Percentiles rank a stretch among this genome's conserved stretches.
Evolutionary conservation across 2,888 invertebrate species (phyloP).

Genomic region (Spisula subtruncata): DNA sequence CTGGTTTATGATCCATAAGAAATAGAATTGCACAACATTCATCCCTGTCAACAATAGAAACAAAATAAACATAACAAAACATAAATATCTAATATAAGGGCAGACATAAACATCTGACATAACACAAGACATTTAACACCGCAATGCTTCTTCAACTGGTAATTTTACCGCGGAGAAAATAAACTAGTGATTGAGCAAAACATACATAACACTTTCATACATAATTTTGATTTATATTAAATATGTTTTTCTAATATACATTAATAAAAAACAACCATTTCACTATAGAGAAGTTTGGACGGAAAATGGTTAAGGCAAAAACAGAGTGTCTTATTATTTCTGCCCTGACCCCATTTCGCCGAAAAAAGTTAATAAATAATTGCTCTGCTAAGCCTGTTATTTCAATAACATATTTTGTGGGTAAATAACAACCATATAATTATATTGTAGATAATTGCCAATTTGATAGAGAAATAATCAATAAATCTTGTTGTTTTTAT

Average conservation of each 20-base stretch:
- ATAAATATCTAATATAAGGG: too few species aligned
- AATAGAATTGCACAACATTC: too few species aligned
- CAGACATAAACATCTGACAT: not conserved
- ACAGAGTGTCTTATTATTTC: not conserved
- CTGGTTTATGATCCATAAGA: too few species aligned
- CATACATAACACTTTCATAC: not conserved
- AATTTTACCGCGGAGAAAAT: not conserved
- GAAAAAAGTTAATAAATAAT: too few species aligned
- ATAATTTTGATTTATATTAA: slow-evolving; percentile 15
- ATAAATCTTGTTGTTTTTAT: too few species aligned
- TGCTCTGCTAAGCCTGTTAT: too few species aligned
- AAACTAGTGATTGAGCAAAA: not conserved
- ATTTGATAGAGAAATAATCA: too few species aligned
- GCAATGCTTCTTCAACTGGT: not conserved
- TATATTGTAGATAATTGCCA: too few species aligned
- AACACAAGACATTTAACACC: not conserved
- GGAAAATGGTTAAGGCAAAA: slow-evolving; percentile 15
- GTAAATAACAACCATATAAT: too few species aligned
- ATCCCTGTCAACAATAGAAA: too few species aligned
- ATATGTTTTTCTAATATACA: not conserved
- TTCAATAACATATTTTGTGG: too few species aligned
- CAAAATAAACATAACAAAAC: too few species aligned
- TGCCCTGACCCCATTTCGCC: not conserved
- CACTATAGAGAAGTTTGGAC: not conserved
- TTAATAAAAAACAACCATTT: not conserved